Evolutionary conservation across 37 sponge, comb jelly and placozoan species (phyloP), one percentile per base, ranked within the genome.

Genomic region (Ianthella basta): DNA sequence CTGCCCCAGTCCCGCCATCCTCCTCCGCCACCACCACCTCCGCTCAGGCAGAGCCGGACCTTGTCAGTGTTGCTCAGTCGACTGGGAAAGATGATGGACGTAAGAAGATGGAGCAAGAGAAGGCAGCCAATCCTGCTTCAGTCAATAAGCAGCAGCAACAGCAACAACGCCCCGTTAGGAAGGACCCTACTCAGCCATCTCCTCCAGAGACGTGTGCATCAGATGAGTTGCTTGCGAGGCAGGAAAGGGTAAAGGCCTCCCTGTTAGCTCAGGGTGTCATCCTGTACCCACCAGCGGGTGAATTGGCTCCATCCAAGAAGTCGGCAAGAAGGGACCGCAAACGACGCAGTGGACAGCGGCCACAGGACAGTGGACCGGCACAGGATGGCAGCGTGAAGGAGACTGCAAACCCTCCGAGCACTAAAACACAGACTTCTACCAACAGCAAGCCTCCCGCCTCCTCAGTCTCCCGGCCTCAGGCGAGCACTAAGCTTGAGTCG

Each of bases 201-300:
- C 50, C 50, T 44, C 50, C 50, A 10, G 50, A 44, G 50, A 86
- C 84, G 37, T 73, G 60, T 34, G 80, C 91, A 0, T 74, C 89
- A 40, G 89, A 88, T 15, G 82, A 90, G 44, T 35, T 90, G 38
- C 41, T 35, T 21, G 73, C 61, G 19, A 90, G 82, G 16, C 94
- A 94, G 59, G 70, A 83, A 4, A 37, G 94, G 60, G 91, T 94
- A 23, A 85, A 73, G 72, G 86, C 85, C 12, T 90, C 94, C 8
- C 82, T 94, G 23, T 21, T 50, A 27, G 41, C 82, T 29, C 94
- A 94, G 77, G 94, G 94, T 56, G 94, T 94, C 80, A 86, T 92
- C 30, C 34, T 89, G 59, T 14, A 39, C 24, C 38, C 50, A 24
- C 64, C 50, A 5, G 0, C 21, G n/a, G 65, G 29, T 21, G 67